Evolutionary conservation across 2,888 invertebrate species (phyloP), one percentile per base, ranked within the genome.

Genomic region (Nemapogon koenigi): DNA sequence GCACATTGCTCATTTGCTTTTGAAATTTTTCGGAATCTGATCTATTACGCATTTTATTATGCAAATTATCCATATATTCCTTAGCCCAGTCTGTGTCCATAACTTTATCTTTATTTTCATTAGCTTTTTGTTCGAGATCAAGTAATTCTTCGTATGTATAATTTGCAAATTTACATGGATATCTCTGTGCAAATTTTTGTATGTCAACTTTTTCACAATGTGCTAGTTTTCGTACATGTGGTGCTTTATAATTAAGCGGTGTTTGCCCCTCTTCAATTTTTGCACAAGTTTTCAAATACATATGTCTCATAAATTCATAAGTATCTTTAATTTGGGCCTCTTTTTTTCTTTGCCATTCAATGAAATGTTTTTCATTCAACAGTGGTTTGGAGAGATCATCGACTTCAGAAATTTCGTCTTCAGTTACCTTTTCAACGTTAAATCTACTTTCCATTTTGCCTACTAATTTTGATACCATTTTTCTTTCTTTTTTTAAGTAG

Each of bases 321-420:
- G 64, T 68, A 16, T 71, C 63, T 52, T 80, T 62, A 1, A 82
- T 57, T 47, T 69, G 55, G 25, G 67, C 53, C 3, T 69, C 54
- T 53, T 82, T 81, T 43, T 75, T 71, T 49, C 64, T 76, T 51
- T 84, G 81, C 85, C 84, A 85, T 41, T 82, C 73, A 28, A 84
- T 71, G 31, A 82, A 72, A 43, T 79, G 72, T 43, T 63, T 64
- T 42, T 78, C 76, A 41, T 71, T 65, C 1, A 72, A 43, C 39
- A 84, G 52, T 3, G 79, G 76, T 32, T 55, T 66, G 0, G 80
- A 70, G 2, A 76, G 57, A 37, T 72, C 59, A 31, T 81, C 72
- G 2, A 67, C 59, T 42, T 65, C 53, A 28, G 64, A 57, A 31
- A 62, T 59, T 36, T 56, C 47, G 41, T 62, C 53, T 43, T 67